Percentiles rank a stretch among this genome's conserved stretches.
phyloP scores from a whole-genome alignment of 1,140 invertebrate genomes.

The Lineus longissimus region DNA sequence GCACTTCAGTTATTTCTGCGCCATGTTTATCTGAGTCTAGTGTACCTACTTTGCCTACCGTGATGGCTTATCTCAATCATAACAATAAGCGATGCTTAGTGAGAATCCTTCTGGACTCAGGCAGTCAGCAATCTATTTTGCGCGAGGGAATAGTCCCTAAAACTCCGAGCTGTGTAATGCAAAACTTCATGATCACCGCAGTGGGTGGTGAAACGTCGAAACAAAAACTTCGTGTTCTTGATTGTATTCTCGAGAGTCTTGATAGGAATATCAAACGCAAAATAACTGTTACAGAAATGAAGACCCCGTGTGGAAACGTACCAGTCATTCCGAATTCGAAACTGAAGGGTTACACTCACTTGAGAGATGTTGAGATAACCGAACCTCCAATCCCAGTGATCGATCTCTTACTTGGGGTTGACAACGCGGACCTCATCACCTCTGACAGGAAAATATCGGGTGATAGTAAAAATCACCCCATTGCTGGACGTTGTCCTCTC shows the following conservation, averaged over 20 bases:
- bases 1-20: neutral
- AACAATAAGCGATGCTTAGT: neutral
- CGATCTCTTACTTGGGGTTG: slow-evolving; percentile 2
- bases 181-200: neutral
- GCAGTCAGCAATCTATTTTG: neutral
- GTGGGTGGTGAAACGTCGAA: neutral
- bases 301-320: slow-evolving; percentile 1
- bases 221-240: neutral
- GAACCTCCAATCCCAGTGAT: neutral
- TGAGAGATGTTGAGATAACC: neutral
- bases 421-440: slow-evolving; percentile 2
- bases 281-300: neutral
- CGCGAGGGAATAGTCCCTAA: neutral
- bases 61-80: neutral
- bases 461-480: neutral
- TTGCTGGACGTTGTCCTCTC: neutral
- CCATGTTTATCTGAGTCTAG: no score
- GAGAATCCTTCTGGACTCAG: neutral
- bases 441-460: neutral
- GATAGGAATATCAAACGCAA: neutral
- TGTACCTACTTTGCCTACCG: neutral
- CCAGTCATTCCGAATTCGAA: neutral
- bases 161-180: neutral
- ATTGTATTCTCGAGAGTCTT: neutral
- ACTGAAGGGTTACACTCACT: neutral